phyloP scores from a whole-genome alignment of 1,140 invertebrate genomes.

The Caerostris darwini region DNA sequence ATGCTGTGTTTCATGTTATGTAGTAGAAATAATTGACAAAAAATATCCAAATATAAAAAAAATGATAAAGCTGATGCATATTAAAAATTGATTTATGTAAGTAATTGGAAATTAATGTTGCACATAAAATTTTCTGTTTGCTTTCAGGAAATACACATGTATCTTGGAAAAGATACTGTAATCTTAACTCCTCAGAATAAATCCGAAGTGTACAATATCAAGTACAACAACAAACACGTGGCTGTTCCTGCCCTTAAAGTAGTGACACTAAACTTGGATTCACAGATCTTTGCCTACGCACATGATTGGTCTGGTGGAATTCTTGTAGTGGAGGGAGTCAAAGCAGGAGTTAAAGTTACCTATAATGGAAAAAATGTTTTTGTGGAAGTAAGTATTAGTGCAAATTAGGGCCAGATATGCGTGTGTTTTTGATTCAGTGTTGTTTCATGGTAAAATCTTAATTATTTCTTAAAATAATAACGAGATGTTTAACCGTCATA shows the following conservation, averaged over 20 bases:
- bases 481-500: too few species aligned
- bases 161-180: slow-evolving; percentile 18
- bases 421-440: too few species aligned
- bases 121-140: neutral
- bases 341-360: slow-evolving; percentile 54
- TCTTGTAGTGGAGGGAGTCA: neutral
- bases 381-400: slow-evolving; percentile 49
- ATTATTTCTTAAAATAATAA: too few species aligned
- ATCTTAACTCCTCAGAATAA: neutral
- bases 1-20: too few species aligned
- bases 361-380: slow-evolving; percentile 78
- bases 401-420: too few species aligned
- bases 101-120: too few species aligned
- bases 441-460: too few species aligned
- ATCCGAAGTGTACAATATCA: neutral
- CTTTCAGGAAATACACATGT: slow-evolving; percentile 61
- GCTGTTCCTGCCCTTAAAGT: slow-evolving; percentile 9
- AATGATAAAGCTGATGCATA: too few species aligned
- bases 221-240: slow-evolving; percentile 44
- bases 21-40: too few species aligned
- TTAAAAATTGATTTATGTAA: too few species aligned
- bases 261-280: neutral
- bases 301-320: neutral
- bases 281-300: neutral
- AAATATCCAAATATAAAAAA: too few species aligned